Evolutionary conservation across 2,113 vertebrate species (phyloP), one percentile per base, ranked within the genome.

Genomic region (Syngnathus floridae): DNA sequence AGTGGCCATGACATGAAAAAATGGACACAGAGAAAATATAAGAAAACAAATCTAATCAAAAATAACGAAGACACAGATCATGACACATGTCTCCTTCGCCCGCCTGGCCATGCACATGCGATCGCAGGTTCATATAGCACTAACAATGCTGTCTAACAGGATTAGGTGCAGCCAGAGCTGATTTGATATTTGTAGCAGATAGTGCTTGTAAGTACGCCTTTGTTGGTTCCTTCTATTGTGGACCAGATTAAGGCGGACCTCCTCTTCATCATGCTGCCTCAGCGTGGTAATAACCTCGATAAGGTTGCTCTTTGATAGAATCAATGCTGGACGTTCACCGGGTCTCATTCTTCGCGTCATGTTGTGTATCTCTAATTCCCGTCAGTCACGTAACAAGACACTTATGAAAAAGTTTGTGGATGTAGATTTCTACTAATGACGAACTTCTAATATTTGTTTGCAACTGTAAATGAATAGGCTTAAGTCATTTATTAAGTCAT

Each of bases 141-240:
- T 81, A 79, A 87, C 85, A 86, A 82, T 83, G 83, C 86, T 83
- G 84, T 87, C 78, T 87, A 87, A 84, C 75, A 70, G 87, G 90
- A 92, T 91, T 89, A 90, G 84, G 87, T 90, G 84, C 83, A 73
- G 85, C 84, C 69, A 35, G 83, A 89, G 87, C 89, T 91, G 90
- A 92, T 91, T 91, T 92, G 90, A 92, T 92, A 91, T 91, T 88
- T 91, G 86, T 83, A 77, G 83, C 87, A 86, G 91, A 92, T 92
- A 92, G 84, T 78, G 84, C 88, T 87, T 89, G 90, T 89, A 91
- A 91, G 90, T 88, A 88, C 64, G 87, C 76, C 84, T 92, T 92
- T 91, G 88, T 92, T 91, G 88, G 90, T 89, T 81, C 79, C 76
- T 73, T 87, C 88, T 73, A 91, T 91, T 91, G 90, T 91, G 84